These are phyloP conservation scores for Coreius guichenoti DNA, from an alignment of 2,797 vertebrate genomes.

Conservation along the genomic window DNA sequence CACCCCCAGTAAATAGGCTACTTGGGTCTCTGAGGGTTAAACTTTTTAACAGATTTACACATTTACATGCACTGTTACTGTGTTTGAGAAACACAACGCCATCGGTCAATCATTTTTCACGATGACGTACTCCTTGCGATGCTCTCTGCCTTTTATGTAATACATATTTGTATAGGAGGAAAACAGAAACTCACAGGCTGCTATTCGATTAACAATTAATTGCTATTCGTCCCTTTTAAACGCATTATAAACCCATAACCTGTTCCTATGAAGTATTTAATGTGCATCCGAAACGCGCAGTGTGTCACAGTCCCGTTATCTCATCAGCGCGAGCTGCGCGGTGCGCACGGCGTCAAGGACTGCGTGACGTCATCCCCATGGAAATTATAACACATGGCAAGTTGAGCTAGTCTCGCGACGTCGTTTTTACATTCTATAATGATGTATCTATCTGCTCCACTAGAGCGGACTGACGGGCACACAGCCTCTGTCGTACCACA, in stretches of 20 bases:
- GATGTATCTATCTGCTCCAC: constrained; percentile 6
- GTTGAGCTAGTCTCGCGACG: constrained; percentile 41
- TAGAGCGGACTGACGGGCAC: background rate
- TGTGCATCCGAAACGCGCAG: background rate
- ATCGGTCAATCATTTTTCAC: constrained; percentile 5
- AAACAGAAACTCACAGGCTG: background rate
- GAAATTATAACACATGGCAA: constrained; percentile 60
- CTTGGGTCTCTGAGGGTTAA: background rate
- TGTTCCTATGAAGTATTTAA: background rate
- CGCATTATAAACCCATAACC: background rate
- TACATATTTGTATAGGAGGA: constrained; percentile 6
- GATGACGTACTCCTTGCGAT: constrained; percentile 17
- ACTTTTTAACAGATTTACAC: background rate
- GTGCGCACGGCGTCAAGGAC: constrained; percentile 67
- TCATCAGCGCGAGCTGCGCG: constrained; percentile 59
- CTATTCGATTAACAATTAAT: background rate
- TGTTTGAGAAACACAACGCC: constrained; percentile 1
- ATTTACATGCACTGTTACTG: background rate
- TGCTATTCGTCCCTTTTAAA: background rate
- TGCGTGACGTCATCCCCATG: constrained; percentile 68
- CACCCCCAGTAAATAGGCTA: background rate
- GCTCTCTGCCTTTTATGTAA: constrained; percentile 38
- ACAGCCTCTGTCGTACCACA: constrained; percentile 51
- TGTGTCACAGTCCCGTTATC: constrained; percentile 63
- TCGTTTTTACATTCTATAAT: background rate